Conservation (phyloP, 2,888 invertebrate genomes). For the Halictus quadricinctus region DNA sequence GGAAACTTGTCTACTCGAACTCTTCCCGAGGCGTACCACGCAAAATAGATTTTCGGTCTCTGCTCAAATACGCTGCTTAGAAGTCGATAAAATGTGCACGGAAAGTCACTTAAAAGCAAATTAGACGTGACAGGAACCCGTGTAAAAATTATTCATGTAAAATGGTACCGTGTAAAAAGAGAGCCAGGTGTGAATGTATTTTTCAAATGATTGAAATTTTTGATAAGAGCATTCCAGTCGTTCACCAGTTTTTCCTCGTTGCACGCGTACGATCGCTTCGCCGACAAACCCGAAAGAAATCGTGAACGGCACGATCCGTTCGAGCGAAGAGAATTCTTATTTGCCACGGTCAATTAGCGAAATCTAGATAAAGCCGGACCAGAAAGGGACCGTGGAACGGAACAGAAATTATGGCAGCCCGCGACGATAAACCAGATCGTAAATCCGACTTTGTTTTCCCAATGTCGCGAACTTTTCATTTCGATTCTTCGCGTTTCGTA, state of each 20-base stretch:
- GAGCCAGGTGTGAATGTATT: not conserved
- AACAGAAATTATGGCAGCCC: not conserved
- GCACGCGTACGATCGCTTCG: constrained; percentile 29
- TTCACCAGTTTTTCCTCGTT: constrained; percentile 2
- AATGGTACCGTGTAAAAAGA: not conserved
- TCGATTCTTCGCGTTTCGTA: not conserved
- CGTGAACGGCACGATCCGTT: constrained; percentile 37
- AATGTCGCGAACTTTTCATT: not conserved
- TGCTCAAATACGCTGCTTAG: constrained; percentile 35
- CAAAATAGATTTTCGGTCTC: constrained; percentile 55
- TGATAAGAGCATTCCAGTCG: not conserved
- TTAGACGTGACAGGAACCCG: not conserved
- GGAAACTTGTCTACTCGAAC: constrained; percentile 38
- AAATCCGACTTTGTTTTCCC: constrained; percentile 9
- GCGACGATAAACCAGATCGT: constrained; percentile 21
- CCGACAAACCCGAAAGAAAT: constrained; percentile 57
- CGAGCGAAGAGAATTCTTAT: constrained; percentile 72
- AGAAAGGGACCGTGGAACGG: constrained; percentile 40
- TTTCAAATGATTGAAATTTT: not conserved
- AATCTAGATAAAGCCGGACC: constrained; percentile 52
- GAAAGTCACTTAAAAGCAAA: not conserved
- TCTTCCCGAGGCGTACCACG: constrained; percentile 29
- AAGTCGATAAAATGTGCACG: not conserved
- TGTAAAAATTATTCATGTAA: not conserved
- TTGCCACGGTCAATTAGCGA: constrained; percentile 71